Evolutionary conservation across 2,888 invertebrate species (phyloP).

Genomic region (Pogonocherus hispidulus): DNA sequence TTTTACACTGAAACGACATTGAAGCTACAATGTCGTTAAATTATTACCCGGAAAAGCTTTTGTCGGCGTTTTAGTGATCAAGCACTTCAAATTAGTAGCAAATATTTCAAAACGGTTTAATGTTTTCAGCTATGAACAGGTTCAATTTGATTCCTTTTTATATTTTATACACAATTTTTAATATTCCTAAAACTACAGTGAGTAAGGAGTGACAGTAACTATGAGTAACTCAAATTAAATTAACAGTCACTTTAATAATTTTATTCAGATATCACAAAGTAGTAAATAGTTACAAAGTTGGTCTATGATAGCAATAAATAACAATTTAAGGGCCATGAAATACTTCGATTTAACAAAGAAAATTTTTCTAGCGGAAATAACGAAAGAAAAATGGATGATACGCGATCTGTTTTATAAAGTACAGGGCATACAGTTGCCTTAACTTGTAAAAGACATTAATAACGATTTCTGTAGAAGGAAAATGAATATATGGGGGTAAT

Average conservation of each 20-base stretch:
- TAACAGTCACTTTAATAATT: too few species aligned
- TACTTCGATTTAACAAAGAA: neutral
- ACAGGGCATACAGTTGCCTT: neutral
- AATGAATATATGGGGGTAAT: neutral
- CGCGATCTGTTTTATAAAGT: neutral
- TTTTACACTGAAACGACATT: neutral
- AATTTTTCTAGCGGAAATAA: neutral
- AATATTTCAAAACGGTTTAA: too few species aligned
- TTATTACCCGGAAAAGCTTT: neutral
- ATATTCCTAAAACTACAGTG: too few species aligned
- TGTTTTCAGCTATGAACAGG: too few species aligned
- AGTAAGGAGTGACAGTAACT: too few species aligned
- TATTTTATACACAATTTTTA: too few species aligned
- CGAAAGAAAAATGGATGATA: neutral
- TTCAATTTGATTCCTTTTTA: too few species aligned
- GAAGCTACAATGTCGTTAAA: neutral
- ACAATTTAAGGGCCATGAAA: neutral
- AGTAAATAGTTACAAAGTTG: too few species aligned
- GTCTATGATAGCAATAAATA: neutral
- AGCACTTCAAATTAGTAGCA: too few species aligned
- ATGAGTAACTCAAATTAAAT: too few species aligned
- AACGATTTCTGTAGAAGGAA: neutral
- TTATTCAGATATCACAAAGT: too few species aligned
- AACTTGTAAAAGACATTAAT: neutral
- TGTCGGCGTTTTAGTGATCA: too few species aligned